These are phyloP conservation scores for Berghia stephanieae DNA, from an alignment of 1,140 invertebrate species.

Conservation along the genomic window DNA sequence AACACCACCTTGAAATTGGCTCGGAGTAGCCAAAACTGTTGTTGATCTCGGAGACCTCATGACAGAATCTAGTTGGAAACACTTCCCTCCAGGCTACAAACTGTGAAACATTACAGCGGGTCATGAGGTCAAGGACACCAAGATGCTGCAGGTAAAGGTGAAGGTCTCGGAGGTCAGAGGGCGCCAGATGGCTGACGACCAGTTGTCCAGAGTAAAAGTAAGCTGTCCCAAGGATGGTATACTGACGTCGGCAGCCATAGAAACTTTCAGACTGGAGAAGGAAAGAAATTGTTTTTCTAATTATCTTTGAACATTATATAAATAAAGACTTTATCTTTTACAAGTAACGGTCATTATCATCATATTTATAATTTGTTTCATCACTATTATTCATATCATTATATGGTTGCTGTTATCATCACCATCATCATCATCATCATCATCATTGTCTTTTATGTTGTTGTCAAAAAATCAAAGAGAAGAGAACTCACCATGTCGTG, in stretches of 20 bases:
- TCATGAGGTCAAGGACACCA: conserved; percentile 58
- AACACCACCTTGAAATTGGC: conserved; percentile 54
- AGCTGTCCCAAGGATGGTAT: conserved; percentile 64
- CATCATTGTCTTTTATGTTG: too few relatives aligned
- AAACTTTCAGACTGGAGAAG: conserved; percentile 58
- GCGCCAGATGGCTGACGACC: conserved; percentile 61
- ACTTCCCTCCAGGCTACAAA: conserved; percentile 65
- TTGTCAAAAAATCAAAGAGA: neutral
- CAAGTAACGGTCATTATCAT: neutral
- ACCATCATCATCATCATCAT: neutral
- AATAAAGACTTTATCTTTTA: neutral
- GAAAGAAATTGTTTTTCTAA: conserved; percentile 2
- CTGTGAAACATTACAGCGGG: conserved; percentile 55
- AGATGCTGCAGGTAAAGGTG: conserved; percentile 59
- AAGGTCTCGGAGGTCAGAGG: conserved; percentile 59
- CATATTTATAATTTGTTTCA: neutral
- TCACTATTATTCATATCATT: neutral
- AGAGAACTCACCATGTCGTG: conserved; percentile 61
- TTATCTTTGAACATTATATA: neutral
- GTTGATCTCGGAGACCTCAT: conserved; percentile 38
- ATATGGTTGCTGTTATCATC: neutral
- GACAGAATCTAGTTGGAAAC: conserved; percentile 57
- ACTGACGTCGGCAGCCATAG: conserved; percentile 61
- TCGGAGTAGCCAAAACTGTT: conserved; percentile 55
- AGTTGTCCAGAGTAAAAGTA: conserved; percentile 67